phyloP scores from a whole-genome alignment of 2,797 vertebrate species.

The Syngnathus rostellatus region DNA sequence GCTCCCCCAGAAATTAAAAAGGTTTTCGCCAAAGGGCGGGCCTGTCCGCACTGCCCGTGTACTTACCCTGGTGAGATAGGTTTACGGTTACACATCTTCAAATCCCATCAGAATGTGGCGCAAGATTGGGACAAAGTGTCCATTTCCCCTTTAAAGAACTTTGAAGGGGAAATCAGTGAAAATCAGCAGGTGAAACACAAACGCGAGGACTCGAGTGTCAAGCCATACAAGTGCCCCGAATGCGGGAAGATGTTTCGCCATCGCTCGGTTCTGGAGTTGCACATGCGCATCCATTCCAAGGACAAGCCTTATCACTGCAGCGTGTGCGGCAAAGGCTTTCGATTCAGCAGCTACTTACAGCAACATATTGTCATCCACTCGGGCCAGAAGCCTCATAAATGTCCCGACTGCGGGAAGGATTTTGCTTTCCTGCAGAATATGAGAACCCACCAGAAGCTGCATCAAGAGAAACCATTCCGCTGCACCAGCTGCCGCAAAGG shows the following conservation, averaged over 20 bases:
- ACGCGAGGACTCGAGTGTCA: conserved; percentile 46
- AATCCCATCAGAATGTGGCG: conserved; percentile 52
- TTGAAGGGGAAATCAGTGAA: conserved; percentile 17
- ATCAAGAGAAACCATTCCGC: conserved; percentile 73
- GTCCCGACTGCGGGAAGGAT: conserved; percentile 73
- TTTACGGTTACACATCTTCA: conserved; percentile 59
- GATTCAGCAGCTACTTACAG: conserved; percentile 74
- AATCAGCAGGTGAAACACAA: conserved; percentile 39
- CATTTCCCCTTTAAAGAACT: conserved; percentile 28
- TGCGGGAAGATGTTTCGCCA: conserved; percentile 73
- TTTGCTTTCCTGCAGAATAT: conserved; percentile 78
- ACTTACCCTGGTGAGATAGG: conserved; percentile 57
- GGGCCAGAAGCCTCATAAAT: conserved; percentile 74
- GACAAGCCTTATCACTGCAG: conserved; percentile 74
- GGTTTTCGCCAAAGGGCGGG: conserved; percentile 48
- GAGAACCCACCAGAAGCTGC: conserved; percentile 73
- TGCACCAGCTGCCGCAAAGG: conserved; percentile 75
- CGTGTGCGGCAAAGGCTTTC: conserved; percentile 71
- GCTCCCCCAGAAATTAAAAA: conserved; percentile 30
- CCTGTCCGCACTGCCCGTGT: conserved; percentile 64
- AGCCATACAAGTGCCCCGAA: conserved; percentile 65
- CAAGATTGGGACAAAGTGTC: conserved; percentile 44
- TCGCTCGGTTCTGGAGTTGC: conserved; percentile 71
- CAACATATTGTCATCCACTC: conserved; percentile 76
- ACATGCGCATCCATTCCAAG: conserved; percentile 76